Conservation (phyloP, 1,140 invertebrate genomes). For the Batillaria attramentaria region DNA sequence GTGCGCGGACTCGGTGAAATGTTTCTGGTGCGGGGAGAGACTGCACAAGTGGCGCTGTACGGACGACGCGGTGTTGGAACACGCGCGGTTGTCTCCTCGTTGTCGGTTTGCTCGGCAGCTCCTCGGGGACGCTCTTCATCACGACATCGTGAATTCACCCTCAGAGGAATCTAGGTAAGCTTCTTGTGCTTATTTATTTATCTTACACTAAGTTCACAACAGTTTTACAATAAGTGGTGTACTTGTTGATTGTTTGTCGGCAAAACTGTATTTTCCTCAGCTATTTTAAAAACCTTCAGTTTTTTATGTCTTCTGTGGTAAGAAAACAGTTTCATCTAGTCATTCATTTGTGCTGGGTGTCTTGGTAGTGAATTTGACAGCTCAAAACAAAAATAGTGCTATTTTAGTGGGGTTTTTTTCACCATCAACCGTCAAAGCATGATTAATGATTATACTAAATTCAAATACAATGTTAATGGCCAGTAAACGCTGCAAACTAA, state of each 20-base stretch:
- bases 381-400: neutral
- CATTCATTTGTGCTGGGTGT: too few species aligned
- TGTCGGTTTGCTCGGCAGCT: conserved; percentile 83
- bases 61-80: conserved; percentile 83
- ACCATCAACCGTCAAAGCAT: too few species aligned
- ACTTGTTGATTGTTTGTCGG: neutral
- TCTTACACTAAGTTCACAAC: neutral
- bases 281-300: neutral
- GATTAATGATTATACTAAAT: too few species aligned
- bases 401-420: neutral
- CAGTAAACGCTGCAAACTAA: too few species aligned
- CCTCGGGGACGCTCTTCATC: conserved; percentile 84
- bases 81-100: conserved; percentile 75
- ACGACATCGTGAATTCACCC: conserved; percentile 49
- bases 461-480: too few species aligned
- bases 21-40: conserved; percentile 85
- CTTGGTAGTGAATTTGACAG: too few species aligned
- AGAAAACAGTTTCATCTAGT: too few species aligned
- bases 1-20: conserved; percentile 80
- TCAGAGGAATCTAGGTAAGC: neutral
- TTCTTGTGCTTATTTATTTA: neutral
- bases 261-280: neutral
- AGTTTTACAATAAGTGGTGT: neutral
- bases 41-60: conserved; percentile 81
- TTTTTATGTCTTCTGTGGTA: too few species aligned